Evolutionary conservation across 2,113 vertebrate genomes (phyloP).

Genomic region (Macroglossus sobrinus): DNA sequence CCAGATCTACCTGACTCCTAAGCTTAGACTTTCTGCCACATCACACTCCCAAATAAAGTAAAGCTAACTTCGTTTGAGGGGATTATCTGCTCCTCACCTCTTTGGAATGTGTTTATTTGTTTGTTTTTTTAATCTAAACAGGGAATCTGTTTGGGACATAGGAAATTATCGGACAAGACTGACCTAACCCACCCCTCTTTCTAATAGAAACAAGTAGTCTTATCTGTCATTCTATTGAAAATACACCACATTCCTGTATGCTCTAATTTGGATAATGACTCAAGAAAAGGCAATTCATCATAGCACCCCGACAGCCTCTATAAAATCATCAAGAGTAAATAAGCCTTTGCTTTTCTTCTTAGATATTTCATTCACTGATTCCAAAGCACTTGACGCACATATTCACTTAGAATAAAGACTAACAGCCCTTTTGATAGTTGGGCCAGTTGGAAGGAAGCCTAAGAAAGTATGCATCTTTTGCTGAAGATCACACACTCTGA

Average conservation of each 20-base stretch:
- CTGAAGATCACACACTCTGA: neutral
- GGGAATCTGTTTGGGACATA: neutral
- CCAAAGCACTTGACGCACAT: slow-evolving; percentile 1
- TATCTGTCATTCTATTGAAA: slow-evolving; percentile 48
- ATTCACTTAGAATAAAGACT: neutral
- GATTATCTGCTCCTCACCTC: neutral
- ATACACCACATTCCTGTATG: neutral
- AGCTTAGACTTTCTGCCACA: neutral
- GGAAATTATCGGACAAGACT: neutral
- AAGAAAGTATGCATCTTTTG: neutral
- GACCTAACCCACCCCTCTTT: neutral
- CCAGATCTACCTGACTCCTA: neutral
- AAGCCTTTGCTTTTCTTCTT: neutral
- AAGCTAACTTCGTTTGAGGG: neutral
- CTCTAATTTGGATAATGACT: neutral
- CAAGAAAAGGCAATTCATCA: neutral
- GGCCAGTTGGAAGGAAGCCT: neutral
- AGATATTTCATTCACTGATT: neutral
- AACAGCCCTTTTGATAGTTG: neutral
- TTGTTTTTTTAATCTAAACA: neutral
- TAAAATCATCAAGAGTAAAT: neutral
- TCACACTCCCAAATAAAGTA: neutral
- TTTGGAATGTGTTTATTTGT: neutral
- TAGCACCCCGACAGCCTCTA: neutral
- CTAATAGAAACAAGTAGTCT: slow-evolving; percentile 5